Conservation (phyloP, 2,113 vertebrate species). For the Rana temporaria region DNA sequence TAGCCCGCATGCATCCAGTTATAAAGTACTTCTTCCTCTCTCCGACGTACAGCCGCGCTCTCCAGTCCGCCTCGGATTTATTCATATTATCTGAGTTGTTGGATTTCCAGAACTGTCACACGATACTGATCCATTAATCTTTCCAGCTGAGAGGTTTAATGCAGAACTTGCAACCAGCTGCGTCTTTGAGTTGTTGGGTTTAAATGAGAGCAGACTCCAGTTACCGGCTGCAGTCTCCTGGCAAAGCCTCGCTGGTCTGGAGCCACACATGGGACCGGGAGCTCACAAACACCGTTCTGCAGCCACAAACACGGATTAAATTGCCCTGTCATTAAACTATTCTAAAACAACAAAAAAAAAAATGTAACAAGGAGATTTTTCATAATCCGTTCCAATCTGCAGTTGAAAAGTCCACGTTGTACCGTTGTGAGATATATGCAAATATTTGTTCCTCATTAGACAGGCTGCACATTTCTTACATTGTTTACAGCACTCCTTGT, state of each 20-base stretch:
- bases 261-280: constrained; percentile 36
- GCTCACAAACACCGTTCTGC: constrained; percentile 34
- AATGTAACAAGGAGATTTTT: constrained; percentile 19
- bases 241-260: constrained; percentile 41
- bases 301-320: constrained; percentile 30
- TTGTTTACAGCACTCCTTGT: constrained; percentile 18
- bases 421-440: background rate
- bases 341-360: constrained; percentile 11
- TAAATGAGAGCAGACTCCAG: constrained; percentile 54
- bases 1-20: too few relatives aligned
- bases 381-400: background rate
- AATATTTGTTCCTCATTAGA: constrained; percentile 7
- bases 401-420: background rate
- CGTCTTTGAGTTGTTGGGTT: constrained; percentile 63
- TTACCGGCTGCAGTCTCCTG: constrained; percentile 65
- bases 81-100: constrained; percentile 67
- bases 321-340: constrained; percentile 41
- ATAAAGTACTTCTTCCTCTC: too few relatives aligned
- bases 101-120: constrained; percentile 69
- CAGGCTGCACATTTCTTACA: background rate
- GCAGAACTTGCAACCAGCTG: constrained; percentile 72
- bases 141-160: constrained; percentile 74
- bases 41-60: too few relatives aligned
- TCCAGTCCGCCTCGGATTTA: constrained; percentile 60
- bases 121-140: constrained; percentile 74